Conservation (phyloP, 2,113 vertebrate species). For the Pituophis catenifer region DNA sequence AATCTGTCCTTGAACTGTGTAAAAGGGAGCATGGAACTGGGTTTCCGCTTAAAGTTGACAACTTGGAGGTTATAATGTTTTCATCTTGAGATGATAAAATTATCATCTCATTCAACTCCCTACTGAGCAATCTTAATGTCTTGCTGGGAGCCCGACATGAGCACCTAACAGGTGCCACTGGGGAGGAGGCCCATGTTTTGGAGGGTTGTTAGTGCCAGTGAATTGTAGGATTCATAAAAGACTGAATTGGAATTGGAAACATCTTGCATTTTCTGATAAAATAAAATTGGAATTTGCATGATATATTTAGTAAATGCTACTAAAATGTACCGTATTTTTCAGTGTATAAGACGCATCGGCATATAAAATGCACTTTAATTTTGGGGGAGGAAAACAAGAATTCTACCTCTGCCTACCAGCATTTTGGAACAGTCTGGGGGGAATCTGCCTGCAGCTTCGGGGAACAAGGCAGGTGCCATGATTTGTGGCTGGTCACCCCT, state of each 20-base stretch:
- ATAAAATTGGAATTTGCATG: not conserved
- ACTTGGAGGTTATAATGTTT: not conserved
- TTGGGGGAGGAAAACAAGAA: no score
- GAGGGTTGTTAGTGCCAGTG: not conserved
- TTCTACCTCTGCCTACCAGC: no score
- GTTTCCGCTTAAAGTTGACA: not conserved
- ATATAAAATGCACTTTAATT: no score
- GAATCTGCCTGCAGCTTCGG: no score
- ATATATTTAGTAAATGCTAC: not conserved
- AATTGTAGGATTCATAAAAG: not conserved
- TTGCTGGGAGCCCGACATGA: no score
- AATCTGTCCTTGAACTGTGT: accelerated
- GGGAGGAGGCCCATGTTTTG: not conserved
- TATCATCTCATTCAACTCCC: not conserved
- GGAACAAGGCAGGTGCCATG: no score
- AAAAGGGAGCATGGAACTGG: no score
- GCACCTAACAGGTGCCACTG: not conserved
- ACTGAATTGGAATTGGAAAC: no score
- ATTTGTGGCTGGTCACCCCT: no score
- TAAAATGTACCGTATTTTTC: not conserved
- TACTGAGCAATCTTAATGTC: no score
- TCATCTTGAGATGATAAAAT: not conserved
- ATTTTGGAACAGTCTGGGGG: no score
- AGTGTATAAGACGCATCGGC: no score
- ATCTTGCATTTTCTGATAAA: not conserved